These are phyloP conservation scores for Chamaea fasciata DNA, from an alignment of 2,113 vertebrate species.

Conservation along the genomic window DNA sequence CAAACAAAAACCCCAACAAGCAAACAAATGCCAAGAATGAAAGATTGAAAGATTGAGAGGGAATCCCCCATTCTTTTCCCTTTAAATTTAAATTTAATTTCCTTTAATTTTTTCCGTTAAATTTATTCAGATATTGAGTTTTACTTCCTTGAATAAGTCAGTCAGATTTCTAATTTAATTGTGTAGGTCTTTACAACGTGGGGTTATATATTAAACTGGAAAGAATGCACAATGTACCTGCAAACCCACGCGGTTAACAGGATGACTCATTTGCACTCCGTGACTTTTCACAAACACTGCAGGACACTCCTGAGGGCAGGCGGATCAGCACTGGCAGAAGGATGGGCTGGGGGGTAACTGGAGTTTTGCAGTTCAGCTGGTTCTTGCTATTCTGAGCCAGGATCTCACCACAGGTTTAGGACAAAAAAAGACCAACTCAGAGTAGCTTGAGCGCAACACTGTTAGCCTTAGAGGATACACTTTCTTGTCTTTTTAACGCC, in stretches of 20 bases:
- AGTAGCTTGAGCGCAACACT: neutral
- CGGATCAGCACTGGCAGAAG: neutral
- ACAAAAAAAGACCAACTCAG: neutral
- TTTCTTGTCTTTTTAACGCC: neutral
- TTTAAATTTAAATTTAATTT: too few species aligned
- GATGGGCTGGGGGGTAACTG: neutral
- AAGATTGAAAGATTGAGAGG: neutral
- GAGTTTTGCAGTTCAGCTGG: neutral
- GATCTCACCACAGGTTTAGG: neutral
- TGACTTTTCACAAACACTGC: neutral
- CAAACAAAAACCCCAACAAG: neutral
- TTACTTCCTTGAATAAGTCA: neutral
- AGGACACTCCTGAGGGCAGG: neutral
- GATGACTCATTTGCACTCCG: neutral
- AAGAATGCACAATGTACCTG: neutral
- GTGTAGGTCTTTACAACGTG: neutral
- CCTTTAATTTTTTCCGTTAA: too few species aligned
- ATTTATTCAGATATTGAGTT: neutral
- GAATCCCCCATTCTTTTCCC: accelerated
- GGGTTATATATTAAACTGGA: neutral
- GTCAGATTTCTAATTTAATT: neutral
- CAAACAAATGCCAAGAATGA: neutral
- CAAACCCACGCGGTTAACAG: neutral
- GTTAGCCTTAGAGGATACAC: neutral
- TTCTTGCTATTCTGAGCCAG: neutral